Base-by-base conservation (phyloP, 2,797 vertebrate genomes). In the Sitta carolinensis region DNA sequence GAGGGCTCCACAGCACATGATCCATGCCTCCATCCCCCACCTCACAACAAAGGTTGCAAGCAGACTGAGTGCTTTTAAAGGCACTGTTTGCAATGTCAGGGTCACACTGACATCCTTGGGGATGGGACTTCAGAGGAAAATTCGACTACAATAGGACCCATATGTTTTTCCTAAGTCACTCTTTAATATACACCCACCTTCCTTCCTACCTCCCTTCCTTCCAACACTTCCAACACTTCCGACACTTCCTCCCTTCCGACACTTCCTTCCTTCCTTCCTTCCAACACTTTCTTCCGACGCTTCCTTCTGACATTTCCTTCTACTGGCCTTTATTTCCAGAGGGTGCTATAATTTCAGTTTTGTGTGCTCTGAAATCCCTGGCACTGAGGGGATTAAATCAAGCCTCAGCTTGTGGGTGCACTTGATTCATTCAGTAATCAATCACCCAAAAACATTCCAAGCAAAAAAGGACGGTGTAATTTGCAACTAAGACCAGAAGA, bases 371-470 rank as follows among this genome's bases (percentile, higher is more conserved):
- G 52, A 95, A 94, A 94, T 88, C 5, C 32, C 45, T 87, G 69
- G 5, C 40, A 64, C 10, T 69, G 66, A 81, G 26, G 69, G 57
- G 34, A 94, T 43, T 94, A 89, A 95, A 94, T 86, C 88, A 96
- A 92, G 45, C 47, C n/a, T 68, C 86, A 62, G 67, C 61, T 87
- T 43, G 66, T 87, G 69, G 76, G 62, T 91, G 23, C 34, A 72
- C 84, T 84, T 16, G 1, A 70, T 95, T 94, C 34, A 22, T 95
- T 74, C 61, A 84, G 68, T n/a, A 84, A 97, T 95, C 81, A 96
- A 97, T 95, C 72, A 97, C 58, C 59, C 78, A 89, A 92, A 96
- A 96, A 83, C 58, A 86, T 89, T 84, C 45, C 86, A 88, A 96
- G 68, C 15, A 72, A 90, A 90, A 92, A 72, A 87, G 25, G 74